Conservation (phyloP, 2,888 invertebrate species). For the Synanthedon formicaeformis region DNA sequence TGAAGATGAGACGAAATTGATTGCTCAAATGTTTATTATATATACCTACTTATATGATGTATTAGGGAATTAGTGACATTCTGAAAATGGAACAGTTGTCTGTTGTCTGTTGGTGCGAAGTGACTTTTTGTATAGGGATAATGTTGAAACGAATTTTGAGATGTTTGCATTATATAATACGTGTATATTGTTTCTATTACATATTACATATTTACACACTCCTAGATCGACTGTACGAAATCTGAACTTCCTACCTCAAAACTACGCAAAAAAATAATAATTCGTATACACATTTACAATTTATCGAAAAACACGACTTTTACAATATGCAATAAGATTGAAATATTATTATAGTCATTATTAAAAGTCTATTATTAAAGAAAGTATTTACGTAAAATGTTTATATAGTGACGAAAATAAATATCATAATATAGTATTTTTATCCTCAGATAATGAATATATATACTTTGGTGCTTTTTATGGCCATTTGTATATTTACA, state of each 20-base stretch:
- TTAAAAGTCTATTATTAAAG: conserved; percentile 63
- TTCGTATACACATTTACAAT: conserved; percentile 46
- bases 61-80: conserved; percentile 43
- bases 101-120: conserved; percentile 57
- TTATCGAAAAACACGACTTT: conserved; percentile 52
- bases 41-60: conserved; percentile 8
- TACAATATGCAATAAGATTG: conserved; percentile 54
- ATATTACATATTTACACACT: conserved; percentile 5
- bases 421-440: conserved; percentile 37
- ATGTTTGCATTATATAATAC: conserved; percentile 47
- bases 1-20: conserved; percentile 59
- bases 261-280: conserved; percentile 51
- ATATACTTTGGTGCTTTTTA: conserved; percentile 48
- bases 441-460: conserved; percentile 44
- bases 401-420: conserved; percentile 52
- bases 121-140: conserved; percentile 47
- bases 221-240: conserved; percentile 16
- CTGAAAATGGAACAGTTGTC: conserved; percentile 61
- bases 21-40: conserved; percentile 71
- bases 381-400: conserved; percentile 61
- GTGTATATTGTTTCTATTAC: conserved; percentile 11
- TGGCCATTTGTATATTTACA: conserved; percentile 57
- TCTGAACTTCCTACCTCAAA: conserved; percentile 66
- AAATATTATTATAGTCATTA: conserved; percentile 38
- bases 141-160: conserved; percentile 65